phyloP scores from a whole-genome alignment of 2,113 vertebrate genomes.

The Neotragus pygmaeus region DNA sequence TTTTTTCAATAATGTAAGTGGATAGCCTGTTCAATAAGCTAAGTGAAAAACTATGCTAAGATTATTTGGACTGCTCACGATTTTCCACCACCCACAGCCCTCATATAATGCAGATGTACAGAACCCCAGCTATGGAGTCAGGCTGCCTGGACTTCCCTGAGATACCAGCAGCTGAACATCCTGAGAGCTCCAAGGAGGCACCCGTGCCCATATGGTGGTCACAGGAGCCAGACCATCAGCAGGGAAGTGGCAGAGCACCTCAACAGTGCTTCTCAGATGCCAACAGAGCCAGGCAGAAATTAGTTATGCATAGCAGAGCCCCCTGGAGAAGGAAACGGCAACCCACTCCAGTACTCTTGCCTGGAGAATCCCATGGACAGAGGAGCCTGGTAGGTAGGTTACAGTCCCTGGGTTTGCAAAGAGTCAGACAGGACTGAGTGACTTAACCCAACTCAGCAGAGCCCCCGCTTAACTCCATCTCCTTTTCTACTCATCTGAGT shows the following conservation, averaged over 20 bases:
- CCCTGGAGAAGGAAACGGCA: background rate
- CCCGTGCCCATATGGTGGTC: rapidly evolving
- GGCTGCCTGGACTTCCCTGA: background rate
- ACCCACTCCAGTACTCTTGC: background rate
- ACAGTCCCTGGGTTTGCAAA: background rate
- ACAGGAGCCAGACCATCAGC: background rate
- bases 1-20: background rate
- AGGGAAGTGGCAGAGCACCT: background rate
- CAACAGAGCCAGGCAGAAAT: background rate
- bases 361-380: background rate
- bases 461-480: conserved; percentile 32
- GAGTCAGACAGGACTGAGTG: background rate
- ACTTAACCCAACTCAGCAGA: background rate
- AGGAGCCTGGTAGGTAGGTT: background rate
- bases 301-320: background rate
- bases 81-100: background rate
- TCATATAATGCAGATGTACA: background rate
- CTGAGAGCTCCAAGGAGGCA: background rate
- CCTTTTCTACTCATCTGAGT: background rate
- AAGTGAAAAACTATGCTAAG: background rate
- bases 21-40: background rate
- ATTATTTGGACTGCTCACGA: background rate
- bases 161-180: background rate
- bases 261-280: background rate
- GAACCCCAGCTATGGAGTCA: background rate